Base-by-base conservation (phyloP, 2,797 vertebrate species). In the Schizopygopsis pylzovi region DNA sequence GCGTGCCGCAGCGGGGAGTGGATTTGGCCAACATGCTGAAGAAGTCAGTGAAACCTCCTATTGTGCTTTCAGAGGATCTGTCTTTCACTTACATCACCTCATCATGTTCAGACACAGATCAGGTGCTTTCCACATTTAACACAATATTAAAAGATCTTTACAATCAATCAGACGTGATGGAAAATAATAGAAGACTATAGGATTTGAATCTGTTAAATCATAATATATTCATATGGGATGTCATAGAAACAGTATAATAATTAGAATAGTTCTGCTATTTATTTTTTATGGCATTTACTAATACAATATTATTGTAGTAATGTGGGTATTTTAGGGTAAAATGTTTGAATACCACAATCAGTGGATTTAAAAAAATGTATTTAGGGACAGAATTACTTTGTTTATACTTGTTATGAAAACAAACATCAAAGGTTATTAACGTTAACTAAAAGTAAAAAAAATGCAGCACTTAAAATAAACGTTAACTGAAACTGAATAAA, bases 1-100 rank as follows among this genome's bases (percentile, higher is more conserved):
- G 28, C 63, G 16, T 67, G 28, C 63, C 63, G 56, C 49, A 81
- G 65, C 22, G 37, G 80, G 80, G 80, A 81, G 80, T 43, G 49
- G 47, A 81, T 47, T 45, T 63, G 8, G 77, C 41, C 41, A 79
- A 63, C 56, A 63, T 22, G 18, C 54, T 63, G 59, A 80, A 70
- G 33, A 25, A 70, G 33, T 54, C 4, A 41, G 49, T 71, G 80
- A 81, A 41, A 71, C 28, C 28, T 33, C 9, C 37, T 43, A 25
- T 81, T 81, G 65, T 56, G 22, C 4, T 9, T 49, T 52, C 20
- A n/a, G 3, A 41, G 65, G 41, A 6, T 52, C 45, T 25, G 15
- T 12, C 28, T 47, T 52, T 80, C 2, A 0, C 25, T 81, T 39
- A 37, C 39, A 41, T 13, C 20, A 13, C 0, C 3, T 54, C 47